These are phyloP conservation scores for Brachirus orientalis DNA, from an alignment of 2,113 vertebrate genomes.

Conservation along the genomic window DNA sequence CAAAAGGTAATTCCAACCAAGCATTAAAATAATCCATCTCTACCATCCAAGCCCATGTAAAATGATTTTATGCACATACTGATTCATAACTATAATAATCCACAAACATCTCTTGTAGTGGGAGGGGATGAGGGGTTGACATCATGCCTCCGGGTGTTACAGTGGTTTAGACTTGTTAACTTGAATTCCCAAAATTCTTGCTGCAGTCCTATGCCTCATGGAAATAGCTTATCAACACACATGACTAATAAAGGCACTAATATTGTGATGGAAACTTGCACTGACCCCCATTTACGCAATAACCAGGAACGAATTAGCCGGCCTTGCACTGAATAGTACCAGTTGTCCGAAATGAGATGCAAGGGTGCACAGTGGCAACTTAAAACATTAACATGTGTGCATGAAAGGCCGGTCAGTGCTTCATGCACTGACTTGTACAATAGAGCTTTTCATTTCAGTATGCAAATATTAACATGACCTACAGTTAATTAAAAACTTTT, in stretches of 20 bases:
- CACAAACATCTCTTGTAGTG: constrained; percentile 1
- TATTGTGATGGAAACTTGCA: constrained; percentile 57
- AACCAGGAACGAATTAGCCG: constrained; percentile 4
- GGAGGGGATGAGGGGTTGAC: constrained; percentile 16
- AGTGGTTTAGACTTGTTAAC: constrained; percentile 78
- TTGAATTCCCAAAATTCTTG: constrained; percentile 75
- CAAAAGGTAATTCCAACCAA: background rate
- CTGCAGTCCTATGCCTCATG: constrained; percentile 54
- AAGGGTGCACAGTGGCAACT: constrained; percentile 5
- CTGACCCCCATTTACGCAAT: constrained; percentile 26
- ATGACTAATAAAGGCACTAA: constrained; percentile 63
- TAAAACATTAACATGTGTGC: background rate
- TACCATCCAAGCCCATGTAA: background rate
- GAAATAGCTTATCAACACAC: constrained; percentile 73
- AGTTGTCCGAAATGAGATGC: constrained; percentile 13
- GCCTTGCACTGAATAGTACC: constrained; percentile 22
- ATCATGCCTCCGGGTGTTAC: constrained; percentile 65
- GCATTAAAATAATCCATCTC: background rate
- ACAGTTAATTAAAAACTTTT: background rate
- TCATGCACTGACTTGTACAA: background rate
- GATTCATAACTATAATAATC: constrained; percentile 13
- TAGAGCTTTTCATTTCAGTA: background rate
- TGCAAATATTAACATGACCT: background rate
- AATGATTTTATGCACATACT: constrained; percentile 7
- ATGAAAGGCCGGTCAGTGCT: constrained; percentile 2